Evolutionary conservation across 1,140 invertebrate species (phyloP).

Genomic region (Varroa destructor): DNA sequence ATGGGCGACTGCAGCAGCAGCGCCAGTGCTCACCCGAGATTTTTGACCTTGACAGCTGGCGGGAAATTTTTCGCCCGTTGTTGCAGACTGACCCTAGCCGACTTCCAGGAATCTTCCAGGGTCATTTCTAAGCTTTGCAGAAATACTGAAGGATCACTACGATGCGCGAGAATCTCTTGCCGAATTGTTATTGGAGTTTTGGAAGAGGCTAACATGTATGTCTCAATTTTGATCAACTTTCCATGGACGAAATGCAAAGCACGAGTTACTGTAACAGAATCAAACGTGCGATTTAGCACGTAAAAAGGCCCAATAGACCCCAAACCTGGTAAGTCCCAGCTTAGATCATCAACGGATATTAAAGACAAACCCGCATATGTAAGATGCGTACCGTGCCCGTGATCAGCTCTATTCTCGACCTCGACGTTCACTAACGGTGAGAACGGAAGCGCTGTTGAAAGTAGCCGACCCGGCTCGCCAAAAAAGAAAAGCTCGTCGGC

Average conservation of each 20-base stretch:
- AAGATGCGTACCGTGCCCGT: constrained; percentile 35
- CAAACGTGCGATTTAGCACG: constrained; percentile 35
- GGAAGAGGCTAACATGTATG: not conserved
- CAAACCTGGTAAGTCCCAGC: constrained; percentile 35
- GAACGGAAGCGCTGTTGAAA: not conserved
- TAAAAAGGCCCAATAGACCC: too few species aligned
- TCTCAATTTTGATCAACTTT: constrained; percentile 16
- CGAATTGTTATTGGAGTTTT: not conserved
- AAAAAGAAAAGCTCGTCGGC: constrained; percentile 49
- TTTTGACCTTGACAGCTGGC: too few species aligned
- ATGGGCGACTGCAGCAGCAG: too few species aligned
- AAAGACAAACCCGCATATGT: constrained; percentile 31
- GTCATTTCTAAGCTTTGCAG: too few species aligned
- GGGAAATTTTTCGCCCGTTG: too few species aligned
- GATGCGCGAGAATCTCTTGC: not conserved
- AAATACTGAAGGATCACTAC: not conserved
- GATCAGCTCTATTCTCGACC: constrained; percentile 23
- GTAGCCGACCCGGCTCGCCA: not conserved
- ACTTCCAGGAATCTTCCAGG: too few species aligned
- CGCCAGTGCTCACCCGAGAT: too few species aligned
- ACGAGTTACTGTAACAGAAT: not conserved
- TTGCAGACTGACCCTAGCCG: too few species aligned
- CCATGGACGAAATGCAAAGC: constrained; percentile 19
- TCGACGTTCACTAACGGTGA: not conserved
- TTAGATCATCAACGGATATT: constrained; percentile 37